Percentiles rank a stretch among this genome's conserved stretches.
These are phyloP conservation scores for Micropterix aruncella DNA, from an alignment of 2,888 invertebrate species.

Conservation along the genomic window DNA sequence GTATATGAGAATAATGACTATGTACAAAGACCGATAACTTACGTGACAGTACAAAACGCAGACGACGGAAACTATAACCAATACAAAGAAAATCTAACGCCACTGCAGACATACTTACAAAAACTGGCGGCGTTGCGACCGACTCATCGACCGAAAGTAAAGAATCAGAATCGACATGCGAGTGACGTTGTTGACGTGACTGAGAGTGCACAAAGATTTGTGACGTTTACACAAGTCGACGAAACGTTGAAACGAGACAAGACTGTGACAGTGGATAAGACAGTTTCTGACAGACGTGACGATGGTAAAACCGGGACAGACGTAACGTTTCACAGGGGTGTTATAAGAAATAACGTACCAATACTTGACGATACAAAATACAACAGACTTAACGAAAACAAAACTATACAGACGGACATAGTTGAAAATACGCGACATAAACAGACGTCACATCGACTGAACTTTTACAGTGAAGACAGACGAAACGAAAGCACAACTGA, in stretches of 20 bases:
- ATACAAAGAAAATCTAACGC: too few relatives aligned
- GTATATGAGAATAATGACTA: slow-evolving; percentile 18
- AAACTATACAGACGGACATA: slow-evolving; percentile 20
- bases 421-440: too few relatives aligned
- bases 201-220: slow-evolving; percentile 29
- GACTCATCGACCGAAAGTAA: too few relatives aligned
- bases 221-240: slow-evolving; percentile 26
- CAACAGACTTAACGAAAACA: background rate
- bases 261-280: slow-evolving; percentile 10
- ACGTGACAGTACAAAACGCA: slow-evolving; percentile 3
- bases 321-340: slow-evolving; percentile 14
- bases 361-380: slow-evolving; percentile 9
- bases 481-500: background rate
- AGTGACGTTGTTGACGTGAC: slow-evolving; percentile 23
- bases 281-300: slow-evolving; percentile 9
- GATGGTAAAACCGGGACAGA: slow-evolving; percentile 22
- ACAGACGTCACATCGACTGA: too few relatives aligned
- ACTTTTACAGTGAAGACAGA: background rate
- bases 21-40: slow-evolving; percentile 14
- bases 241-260: slow-evolving; percentile 11
- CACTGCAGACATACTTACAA: too few relatives aligned
- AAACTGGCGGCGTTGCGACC: background rate
- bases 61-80: background rate
- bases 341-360: slow-evolving; percentile 14
- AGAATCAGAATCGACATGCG: too few relatives aligned